Conservation (phyloP, 2,888 invertebrate genomes). For the Agonopterix subpropinquella region DNA sequence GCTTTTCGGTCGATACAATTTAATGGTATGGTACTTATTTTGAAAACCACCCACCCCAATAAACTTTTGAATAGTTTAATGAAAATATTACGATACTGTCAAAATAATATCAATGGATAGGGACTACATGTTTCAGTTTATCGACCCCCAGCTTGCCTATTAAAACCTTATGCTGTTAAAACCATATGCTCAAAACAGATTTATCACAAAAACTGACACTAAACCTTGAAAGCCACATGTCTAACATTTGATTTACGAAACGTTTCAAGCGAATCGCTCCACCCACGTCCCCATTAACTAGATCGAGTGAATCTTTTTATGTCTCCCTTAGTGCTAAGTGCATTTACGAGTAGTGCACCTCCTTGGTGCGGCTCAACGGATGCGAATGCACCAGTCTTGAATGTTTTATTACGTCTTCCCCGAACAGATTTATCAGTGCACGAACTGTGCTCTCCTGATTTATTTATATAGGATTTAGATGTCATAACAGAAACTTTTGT, state of each 20-base stretch:
- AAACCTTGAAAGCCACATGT: conserved; percentile 13
- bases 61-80: no score
- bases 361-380: conserved; percentile 32
- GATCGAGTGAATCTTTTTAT: conserved; percentile 64
- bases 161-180: no score
- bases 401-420: conserved; percentile 43
- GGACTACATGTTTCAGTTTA: no score
- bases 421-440: conserved; percentile 33
- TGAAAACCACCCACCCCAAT: no score
- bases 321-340: conserved; percentile 44
- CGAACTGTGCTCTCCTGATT: conserved; percentile 18
- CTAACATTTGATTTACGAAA: conserved; percentile 35
- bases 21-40: no score
- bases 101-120: no score
- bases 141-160: no score
- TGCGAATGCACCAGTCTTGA: conserved; percentile 36
- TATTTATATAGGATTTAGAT: conserved; percentile 8
- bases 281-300: conserved; percentile 60
- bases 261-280: conserved; percentile 31
- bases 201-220: neutral
- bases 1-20: no score
- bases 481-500: neutral
- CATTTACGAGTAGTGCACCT: conserved; percentile 17
- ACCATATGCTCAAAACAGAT: no score
- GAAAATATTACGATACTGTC: no score